Conservation (phyloP, 1,140 invertebrate genomes). For the Kradibia gibbosae region DNA sequence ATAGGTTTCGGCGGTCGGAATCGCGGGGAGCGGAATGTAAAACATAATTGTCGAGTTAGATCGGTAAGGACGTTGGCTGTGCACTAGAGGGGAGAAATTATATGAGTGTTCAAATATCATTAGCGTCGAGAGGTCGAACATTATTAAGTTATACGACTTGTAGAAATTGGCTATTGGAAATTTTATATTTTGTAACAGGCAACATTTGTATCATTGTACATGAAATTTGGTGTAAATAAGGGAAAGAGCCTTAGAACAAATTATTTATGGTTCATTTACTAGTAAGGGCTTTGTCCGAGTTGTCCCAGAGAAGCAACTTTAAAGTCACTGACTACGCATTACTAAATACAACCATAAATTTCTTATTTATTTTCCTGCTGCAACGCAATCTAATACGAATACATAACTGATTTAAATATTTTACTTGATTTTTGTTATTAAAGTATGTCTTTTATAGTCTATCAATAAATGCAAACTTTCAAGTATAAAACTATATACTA, state of each 20-base stretch:
- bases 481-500: too few relatives aligned
- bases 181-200: background rate
- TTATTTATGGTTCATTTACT: conserved; percentile 13
- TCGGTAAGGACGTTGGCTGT: background rate
- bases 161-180: conserved; percentile 1
- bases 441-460: too few relatives aligned
- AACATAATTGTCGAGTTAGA: conserved; percentile 25
- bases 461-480: too few relatives aligned
- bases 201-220: background rate
- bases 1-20: background rate
- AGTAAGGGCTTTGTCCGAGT: background rate
- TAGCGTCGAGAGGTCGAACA: conserved; percentile 7
- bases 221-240: conserved; percentile 13
- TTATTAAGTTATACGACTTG: conserved; percentile 9
- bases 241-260: background rate
- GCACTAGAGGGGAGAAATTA: background rate
- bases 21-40: background rate
- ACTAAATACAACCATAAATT: background rate
- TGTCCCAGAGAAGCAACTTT: background rate
- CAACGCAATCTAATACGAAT: too few relatives aligned
- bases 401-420: too few relatives aligned
- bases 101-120: conserved; percentile 28
- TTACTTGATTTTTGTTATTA: too few relatives aligned
- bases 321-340: background rate
- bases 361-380: too few relatives aligned